Conservation (phyloP, 2,797 vertebrate species). For the Lindbergichthys nudifrons region DNA sequence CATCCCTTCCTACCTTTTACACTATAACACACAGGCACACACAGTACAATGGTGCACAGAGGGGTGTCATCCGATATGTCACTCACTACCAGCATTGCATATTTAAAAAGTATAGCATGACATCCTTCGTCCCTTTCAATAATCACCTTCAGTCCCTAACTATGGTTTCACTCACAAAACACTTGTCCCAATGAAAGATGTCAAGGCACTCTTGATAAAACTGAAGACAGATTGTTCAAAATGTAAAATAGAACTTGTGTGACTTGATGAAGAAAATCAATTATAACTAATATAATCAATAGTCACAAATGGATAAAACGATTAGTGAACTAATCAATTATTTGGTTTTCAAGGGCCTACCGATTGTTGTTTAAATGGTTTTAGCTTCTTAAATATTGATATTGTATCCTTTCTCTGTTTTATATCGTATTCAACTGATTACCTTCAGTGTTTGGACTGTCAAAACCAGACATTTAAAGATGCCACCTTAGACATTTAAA, state of each 20-base stretch:
- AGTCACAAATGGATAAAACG: no score
- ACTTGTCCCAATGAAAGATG: slow-evolving; percentile 53
- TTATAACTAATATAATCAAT: no score
- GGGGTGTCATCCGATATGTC: slow-evolving; percentile 45
- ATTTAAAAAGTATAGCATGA: slow-evolving; percentile 59
- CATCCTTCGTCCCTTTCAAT: slow-evolving; percentile 30
- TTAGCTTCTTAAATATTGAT: no score
- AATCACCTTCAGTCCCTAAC: slow-evolving; percentile 9
- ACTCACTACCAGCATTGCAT: slow-evolving; percentile 64
- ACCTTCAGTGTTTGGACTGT: no score
- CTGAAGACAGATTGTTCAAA: slow-evolving; percentile 64
- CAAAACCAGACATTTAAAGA: no score
- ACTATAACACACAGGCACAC: not conserved
- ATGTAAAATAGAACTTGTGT: slow-evolving; percentile 37
- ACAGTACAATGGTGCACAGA: slow-evolving; percentile 25
- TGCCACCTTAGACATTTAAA: no score
- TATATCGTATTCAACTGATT: no score
- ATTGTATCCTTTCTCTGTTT: no score
- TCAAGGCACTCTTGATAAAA: slow-evolving; percentile 85
- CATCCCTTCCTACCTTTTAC: not conserved
- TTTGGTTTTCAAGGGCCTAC: no score
- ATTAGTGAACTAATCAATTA: no score
- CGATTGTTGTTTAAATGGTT: no score
- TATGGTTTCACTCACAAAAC: slow-evolving; percentile 39
- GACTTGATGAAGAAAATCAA: slow-evolving; percentile 15